Evolutionary conservation across 2,113 vertebrate species (phyloP), one percentile per base, ranked within the genome.

Genomic region (Corvus hawaiiensis): DNA sequence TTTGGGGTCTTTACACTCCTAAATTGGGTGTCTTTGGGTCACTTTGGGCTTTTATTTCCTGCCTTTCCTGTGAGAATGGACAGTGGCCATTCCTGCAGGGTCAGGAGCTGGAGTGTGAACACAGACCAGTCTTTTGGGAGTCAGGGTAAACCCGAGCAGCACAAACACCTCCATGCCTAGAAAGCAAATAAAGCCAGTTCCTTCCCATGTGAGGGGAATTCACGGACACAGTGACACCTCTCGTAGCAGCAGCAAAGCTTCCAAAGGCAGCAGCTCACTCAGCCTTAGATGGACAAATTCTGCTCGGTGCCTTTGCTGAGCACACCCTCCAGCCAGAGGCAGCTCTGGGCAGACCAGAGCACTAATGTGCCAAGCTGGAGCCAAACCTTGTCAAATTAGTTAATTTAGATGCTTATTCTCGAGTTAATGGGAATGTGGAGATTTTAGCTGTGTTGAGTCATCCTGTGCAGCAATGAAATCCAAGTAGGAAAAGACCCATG

Each of bases 391-490:
- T 39, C 73, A 84, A 88, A 84, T 66, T 22, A 48, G 55, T 66
- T 77, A 28, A 84, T 91, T 76, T 52, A 49, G 46, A 66, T 81
- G 68, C 9, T 88, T 54, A 28, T 55, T 61, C 61, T 87, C 1
- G 1, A 78, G 35, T 56, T 82, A 85, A 74, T 84, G 71, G 59
- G 32, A 76, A 76, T 4, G 18, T 35, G 39, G 59, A 86, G 59
- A 39, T 32, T 95, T 94, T 56, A 26, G 43, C 23, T 92, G 33
- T 15, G 62, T 87, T 92, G 88, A 88, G 59, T 86, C 67, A 80
- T 67, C 63, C 51, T 18, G 19, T 68, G 32, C 10, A 80, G 32
- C 74, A 64, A 46, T 56, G 94, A 80, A 91, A 79, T 13, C 22
- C 27, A 26, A 58, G 33, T 2, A 71, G 68, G 30, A 80, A 43